A percentile compares a stretch with the other conserved stretches of the same genome.
These are phyloP conservation scores for Chrysolina americana DNA, from an alignment of 2,888 invertebrate species.

Conservation along the genomic window DNA sequence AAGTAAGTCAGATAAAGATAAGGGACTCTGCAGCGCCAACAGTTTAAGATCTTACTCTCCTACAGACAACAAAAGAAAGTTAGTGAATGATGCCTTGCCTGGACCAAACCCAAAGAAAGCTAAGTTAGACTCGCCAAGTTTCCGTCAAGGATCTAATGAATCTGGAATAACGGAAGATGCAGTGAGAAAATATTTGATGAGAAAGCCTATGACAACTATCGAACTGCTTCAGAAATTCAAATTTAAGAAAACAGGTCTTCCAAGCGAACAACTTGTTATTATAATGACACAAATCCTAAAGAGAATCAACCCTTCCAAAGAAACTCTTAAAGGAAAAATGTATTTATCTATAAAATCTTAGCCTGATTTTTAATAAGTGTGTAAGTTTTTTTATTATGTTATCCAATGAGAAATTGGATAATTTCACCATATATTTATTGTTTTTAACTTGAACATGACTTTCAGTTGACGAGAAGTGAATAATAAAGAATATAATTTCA, in stretches of 20 bases:
- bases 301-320: conserved; percentile 93
- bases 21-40: conserved; percentile 70
- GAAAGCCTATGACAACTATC: conserved; percentile 98
- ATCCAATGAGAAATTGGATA: too few species aligned
- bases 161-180: conserved; percentile 95
- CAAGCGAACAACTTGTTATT: conserved; percentile 91
- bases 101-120: conserved; percentile 72
- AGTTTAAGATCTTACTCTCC: conserved; percentile 74
- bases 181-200: conserved; percentile 92
- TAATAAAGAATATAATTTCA: too few species aligned
- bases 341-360: conserved; percentile 88
- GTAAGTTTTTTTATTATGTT: too few species aligned
- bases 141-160: conserved; percentile 77
- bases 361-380: conserved; percentile 42
- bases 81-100: conserved; percentile 68
- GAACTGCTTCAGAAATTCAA: conserved; percentile 96
- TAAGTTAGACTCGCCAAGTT: conserved; percentile 72
- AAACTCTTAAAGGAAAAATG: conserved; percentile 94
- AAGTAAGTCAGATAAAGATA: conserved; percentile 69
- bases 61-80: conserved; percentile 68
- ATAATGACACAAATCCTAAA: conserved; percentile 96
- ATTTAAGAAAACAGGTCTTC: conserved; percentile 91
- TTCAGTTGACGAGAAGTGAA: too few species aligned
- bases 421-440: too few species aligned
- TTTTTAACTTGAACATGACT: too few species aligned